Base-by-base conservation (phyloP, 2,113 vertebrate species). In the Prionailurus bengalensis region DNA sequence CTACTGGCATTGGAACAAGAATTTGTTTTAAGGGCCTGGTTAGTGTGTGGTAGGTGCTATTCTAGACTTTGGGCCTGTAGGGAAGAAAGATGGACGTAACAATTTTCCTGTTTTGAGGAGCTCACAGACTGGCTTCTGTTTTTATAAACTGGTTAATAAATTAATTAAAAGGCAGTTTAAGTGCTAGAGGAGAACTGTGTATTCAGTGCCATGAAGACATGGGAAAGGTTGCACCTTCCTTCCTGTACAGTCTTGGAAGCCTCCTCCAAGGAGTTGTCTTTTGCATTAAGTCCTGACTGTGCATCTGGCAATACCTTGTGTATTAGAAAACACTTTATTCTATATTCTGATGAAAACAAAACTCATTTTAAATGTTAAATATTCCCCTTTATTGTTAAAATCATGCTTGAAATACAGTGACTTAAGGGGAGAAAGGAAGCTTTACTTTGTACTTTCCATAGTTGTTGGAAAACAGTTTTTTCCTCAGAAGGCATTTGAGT, bases 291-390 rank as follows among this genome's bases (percentile, higher is more conserved):
- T 95, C 33, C 25, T 91, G 3, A 71, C 63, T 42, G 4, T 89
- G 36, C 23, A 74, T 51, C 55, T 96, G 74, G 36, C 51, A 83
- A 13, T 85, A 17, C 25, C 48, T 91, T 84, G 7, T 95, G 68
- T 95, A 83, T 61, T 45, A 73, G 87, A 81, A 95, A 91, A 6
- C 17, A n/a, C 42, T 65, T 66, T 70, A 81, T 3, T 31, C 16
- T 68, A 3, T 86, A 42, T 73, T 42, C 58, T 86, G 53, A 51
- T 66, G 61, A 96, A 96, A 90, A 79, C 83, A 94, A 90, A 84
- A 87, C 70, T 87, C 16, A 82, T n/a, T 92, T 73, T 53, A 89
- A 86, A 29, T 80, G 33, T 92, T 94, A 82, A 85, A 29, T 94
- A 89, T 36, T 68, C 14, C n/a, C 23, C 13, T 86, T 55, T 92